Conservation (phyloP, 1,140 invertebrate genomes). For the Calephelis virginiensis region DNA sequence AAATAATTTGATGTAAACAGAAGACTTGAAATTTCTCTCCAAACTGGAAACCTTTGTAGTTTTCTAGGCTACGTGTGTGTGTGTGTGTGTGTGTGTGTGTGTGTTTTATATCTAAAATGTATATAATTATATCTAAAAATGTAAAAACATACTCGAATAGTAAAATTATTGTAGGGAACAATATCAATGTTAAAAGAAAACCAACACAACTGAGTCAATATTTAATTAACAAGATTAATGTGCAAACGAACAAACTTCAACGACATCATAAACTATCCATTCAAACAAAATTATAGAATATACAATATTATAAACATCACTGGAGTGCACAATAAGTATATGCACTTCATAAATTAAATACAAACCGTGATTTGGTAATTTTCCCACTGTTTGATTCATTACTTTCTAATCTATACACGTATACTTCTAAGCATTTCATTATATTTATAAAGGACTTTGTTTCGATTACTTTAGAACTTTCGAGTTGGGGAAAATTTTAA, state of each 20-base stretch:
- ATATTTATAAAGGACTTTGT: slow-evolving; percentile 13
- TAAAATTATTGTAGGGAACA: neutral
- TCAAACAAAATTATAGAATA: slow-evolving; percentile 69
- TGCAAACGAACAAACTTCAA: slow-evolving; percentile 67
- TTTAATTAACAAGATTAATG: slow-evolving; percentile 69
- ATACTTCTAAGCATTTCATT: slow-evolving; percentile 3
- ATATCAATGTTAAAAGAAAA: neutral
- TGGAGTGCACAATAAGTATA: slow-evolving; percentile 39
- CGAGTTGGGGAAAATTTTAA: neutral
- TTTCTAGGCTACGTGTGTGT: no score
- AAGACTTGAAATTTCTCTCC: no score
- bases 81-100: no score
- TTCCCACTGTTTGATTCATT: slow-evolving; percentile 37
- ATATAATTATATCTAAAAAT: neutral
- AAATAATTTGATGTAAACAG: no score
- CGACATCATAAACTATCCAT: slow-evolving; percentile 67
- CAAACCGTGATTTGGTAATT: slow-evolving; percentile 62
- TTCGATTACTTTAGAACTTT: slow-evolving; percentile 2
- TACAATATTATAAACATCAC: slow-evolving; percentile 50
- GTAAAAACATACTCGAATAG: neutral
- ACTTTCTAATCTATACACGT: slow-evolving; percentile 22
- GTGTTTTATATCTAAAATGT: no score
- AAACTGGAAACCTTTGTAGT: no score
- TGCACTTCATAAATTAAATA: slow-evolving; percentile 35
- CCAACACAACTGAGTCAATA: slow-evolving; percentile 37